Conservation (phyloP, 2,113 vertebrate species). For the Peromyscus polionotus region DNA sequence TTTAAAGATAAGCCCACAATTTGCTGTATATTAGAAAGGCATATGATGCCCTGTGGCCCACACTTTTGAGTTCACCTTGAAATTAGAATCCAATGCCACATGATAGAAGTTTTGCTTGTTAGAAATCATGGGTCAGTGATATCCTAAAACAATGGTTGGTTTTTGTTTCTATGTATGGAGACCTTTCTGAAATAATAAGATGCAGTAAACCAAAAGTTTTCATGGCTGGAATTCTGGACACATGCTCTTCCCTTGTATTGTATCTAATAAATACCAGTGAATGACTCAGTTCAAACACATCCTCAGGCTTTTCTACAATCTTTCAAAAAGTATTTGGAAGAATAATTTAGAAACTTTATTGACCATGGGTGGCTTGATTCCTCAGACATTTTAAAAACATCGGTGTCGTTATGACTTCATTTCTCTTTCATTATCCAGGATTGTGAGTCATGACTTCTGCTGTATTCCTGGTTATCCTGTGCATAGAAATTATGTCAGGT, state of each 20-base stretch:
- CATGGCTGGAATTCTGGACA: not conserved
- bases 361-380: not conserved
- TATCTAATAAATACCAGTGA: not conserved
- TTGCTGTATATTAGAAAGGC: not conserved
- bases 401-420: not conserved
- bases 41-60: not conserved
- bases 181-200: not conserved
- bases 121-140: not conserved
- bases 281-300: not conserved
- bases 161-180: not conserved
- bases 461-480: not conserved
- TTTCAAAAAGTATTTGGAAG: not conserved
- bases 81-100: not conserved
- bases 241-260: not conserved
- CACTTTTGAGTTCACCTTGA: not conserved
- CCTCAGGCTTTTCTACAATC: not conserved
- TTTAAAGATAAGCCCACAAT: not conserved
- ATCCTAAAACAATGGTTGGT: not conserved
- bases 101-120: not conserved
- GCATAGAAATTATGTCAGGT: not conserved
- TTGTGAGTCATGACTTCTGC: not conserved
- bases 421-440: not conserved
- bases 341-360: not conserved
- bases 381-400: not conserved
- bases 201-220: not conserved